Base-by-base conservation (phyloP, 1,140 invertebrate genomes). In the Lordiphosa clarofinis region DNA sequence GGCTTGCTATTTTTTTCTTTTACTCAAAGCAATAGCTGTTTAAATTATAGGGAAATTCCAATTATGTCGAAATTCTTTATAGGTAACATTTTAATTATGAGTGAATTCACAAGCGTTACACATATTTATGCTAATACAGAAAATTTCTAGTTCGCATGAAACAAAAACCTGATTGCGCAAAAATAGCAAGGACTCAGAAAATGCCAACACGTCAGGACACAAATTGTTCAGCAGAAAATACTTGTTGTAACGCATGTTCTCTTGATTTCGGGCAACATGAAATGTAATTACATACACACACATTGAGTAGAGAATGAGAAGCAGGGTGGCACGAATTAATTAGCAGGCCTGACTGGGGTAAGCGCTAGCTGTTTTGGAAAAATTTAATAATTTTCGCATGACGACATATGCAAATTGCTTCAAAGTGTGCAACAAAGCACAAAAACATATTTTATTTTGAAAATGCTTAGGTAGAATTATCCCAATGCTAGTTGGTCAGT, bases 361-460 rank as follows among this genome's bases (percentile, higher is more conserved):
- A 40, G 39, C 12, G 37, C 4, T 24, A 19, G 15, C 9, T 24
- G 35, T 35, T 24, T 19, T 48, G 63, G 44, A 64, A 71, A 74
- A 56, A 74, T 82, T 43, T 82, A 86, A 84, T 79, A 79, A 78
- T 86, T 86, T 84, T 84, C 57, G 78, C 78, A 84, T 84, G 78
- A 84, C 78, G 67, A 67, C 73, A 57, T 84, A 84, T 86, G 78
- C 78, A 84, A 84, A 84, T 84, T 84, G 50, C n/a, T 35, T 84
- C 79, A 86, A 84, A 84, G 78, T 66, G 79, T 54, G 63, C 78
- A 58, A 6, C 58, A 62, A 43, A 65, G 76, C 72, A 63, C 37
- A 21, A 21, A 21, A 21, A 21, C 21, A 21, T 4, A 21, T 21
- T 4, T 4, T 2, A 63, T 61, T 56, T 49, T 65, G 63, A 52